A percentile compares a stretch with the other conserved stretches of the same genome.
Evolutionary conservation across 2,888 invertebrate species (phyloP).

Genomic region (Lamellibrachia columna): DNA sequence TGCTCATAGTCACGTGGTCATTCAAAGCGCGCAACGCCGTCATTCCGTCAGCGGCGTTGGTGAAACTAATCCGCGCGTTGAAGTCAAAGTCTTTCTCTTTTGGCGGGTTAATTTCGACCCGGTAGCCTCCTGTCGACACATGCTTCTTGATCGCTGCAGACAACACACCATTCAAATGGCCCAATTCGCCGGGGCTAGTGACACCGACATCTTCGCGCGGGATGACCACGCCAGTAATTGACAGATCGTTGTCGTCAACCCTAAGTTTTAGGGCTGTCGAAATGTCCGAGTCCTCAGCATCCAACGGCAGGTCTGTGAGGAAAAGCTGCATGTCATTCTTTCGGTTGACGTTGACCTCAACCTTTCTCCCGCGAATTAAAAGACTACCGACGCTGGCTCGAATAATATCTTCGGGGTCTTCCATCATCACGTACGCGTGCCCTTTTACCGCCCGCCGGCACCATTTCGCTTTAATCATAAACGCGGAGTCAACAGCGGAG

Average conservation of each 20-base stretch:
- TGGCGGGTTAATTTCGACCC: conserved; percentile 22
- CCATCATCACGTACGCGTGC: neutral
- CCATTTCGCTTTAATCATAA: neutral
- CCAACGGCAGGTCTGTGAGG: conserved; percentile 20
- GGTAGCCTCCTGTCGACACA: conserved; percentile 20
- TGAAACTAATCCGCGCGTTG: conserved; percentile 24
- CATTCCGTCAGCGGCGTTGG: conserved; percentile 21
- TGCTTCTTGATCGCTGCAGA: neutral
- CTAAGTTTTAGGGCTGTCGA: neutral
- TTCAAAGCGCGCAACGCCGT: neutral
- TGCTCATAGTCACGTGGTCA: neutral
- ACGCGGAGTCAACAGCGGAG: neutral
- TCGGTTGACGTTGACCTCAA: neutral
- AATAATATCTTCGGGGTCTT: neutral
- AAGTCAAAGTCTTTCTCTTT: conserved; percentile 30
- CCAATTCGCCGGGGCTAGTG: neutral
- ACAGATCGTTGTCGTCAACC: neutral
- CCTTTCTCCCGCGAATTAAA: neutral
- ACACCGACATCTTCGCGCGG: neutral
- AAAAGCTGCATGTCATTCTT: conserved; percentile 21
- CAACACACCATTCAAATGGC: neutral
- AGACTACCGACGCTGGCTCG: neutral
- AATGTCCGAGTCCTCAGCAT: conserved; percentile 18
- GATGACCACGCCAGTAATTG: neutral
- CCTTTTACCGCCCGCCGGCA: neutral